A percentile compares a stretch with the other conserved stretches of the same genome.
These are phyloP conservation scores for Melinopterus prodromus DNA, from an alignment of 2,888 invertebrate genomes.

Conservation along the genomic window DNA sequence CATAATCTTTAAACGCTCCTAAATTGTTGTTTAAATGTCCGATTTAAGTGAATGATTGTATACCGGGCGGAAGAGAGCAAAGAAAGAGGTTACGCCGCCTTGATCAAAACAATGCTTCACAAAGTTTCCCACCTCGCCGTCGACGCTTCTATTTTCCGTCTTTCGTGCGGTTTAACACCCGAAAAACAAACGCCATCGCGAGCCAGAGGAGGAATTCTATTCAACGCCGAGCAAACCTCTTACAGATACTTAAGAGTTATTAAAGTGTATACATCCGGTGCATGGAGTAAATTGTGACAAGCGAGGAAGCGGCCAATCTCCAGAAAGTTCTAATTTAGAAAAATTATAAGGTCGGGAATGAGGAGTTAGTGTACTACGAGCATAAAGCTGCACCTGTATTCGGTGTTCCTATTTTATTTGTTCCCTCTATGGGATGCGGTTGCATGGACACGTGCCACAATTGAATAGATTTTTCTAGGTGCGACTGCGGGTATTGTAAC, in stretches of 20 bases:
- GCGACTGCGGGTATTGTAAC: not conserved
- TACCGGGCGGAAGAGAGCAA: conserved; percentile 36
- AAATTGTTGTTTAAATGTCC: conserved; percentile 51
- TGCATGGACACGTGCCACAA: not conserved
- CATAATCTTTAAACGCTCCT: conserved; percentile 43
- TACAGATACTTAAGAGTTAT: conserved; percentile 4
- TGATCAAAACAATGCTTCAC: not conserved
- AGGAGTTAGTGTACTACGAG: not conserved
- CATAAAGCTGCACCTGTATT: conserved; percentile 4
- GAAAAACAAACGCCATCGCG: not conserved
- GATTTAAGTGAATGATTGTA: conserved; percentile 56
- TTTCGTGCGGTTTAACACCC: not conserved
- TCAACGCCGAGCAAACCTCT: not conserved
- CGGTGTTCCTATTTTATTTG: not conserved
- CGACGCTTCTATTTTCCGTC: conserved; percentile 17
- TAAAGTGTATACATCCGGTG: conserved; percentile 4
- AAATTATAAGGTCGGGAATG: not conserved
- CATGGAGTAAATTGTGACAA: conserved; percentile 4
- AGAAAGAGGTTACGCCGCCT: conserved; percentile 33
- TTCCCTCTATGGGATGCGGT: not conserved
- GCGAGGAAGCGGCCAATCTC: not conserved
- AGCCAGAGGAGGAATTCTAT: not conserved
- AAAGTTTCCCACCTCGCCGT: not conserved
- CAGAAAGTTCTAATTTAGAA: not conserved
- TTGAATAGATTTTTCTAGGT: not conserved